Conservation (phyloP, 1,140 invertebrate genomes). For the Heliothis virescens region DNA sequence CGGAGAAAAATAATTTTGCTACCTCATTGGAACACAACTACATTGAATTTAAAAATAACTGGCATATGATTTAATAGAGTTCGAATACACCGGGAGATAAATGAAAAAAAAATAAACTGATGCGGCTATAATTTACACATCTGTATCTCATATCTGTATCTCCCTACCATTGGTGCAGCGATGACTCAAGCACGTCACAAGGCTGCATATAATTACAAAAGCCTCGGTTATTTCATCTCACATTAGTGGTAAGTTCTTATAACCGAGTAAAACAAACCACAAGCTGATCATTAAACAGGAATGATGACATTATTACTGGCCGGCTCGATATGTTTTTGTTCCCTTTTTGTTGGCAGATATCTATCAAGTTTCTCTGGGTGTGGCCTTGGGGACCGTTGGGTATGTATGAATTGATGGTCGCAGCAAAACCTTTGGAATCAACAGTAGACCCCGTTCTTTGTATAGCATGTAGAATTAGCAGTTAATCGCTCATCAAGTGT, state of each 20-base stretch:
- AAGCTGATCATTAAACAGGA: constrained; percentile 33
- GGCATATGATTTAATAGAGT: too few relatives aligned
- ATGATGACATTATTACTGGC: constrained; percentile 44
- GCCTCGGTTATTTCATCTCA: not conserved
- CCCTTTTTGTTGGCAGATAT: constrained; percentile 33
- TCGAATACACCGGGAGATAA: too few relatives aligned
- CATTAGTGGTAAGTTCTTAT: constrained; percentile 18
- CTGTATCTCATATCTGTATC: too few relatives aligned
- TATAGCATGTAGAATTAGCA: not conserved
- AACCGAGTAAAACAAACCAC: not conserved
- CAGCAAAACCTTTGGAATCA: constrained; percentile 35
- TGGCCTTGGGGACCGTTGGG: constrained; percentile 3
- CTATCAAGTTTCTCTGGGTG: constrained; percentile 45
- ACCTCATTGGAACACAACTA: too few relatives aligned
- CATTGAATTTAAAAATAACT: too few relatives aligned
- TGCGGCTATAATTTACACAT: too few relatives aligned
- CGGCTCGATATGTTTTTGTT: constrained; percentile 36
- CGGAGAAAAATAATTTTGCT: too few relatives aligned
- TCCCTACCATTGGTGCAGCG: too few relatives aligned
- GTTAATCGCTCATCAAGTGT: too few relatives aligned
- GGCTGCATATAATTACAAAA: not conserved
- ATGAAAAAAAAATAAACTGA: too few relatives aligned
- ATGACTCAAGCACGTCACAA: not conserved
- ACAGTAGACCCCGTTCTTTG: constrained; percentile 19
- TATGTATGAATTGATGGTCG: constrained; percentile 16